Evolutionary conservation across 2,888 invertebrate species (phyloP), one percentile per base, ranked within the genome.

Genomic region (Bembecia ichneumoniformis): DNA sequence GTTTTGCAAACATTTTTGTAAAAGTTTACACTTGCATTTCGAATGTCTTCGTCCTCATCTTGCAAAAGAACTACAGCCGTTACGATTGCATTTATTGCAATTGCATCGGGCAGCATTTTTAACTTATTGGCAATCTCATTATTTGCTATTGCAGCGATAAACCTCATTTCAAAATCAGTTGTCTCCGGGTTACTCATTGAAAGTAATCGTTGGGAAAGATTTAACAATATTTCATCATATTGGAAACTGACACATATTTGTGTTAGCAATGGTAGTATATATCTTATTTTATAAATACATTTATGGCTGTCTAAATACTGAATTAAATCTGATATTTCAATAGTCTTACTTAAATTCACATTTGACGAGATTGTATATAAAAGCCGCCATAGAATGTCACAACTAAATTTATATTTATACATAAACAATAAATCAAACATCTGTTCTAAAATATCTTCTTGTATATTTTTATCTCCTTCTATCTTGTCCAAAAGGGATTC

Each of bases 31-130:
- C 78, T 75, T 20, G 70, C 53, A 56, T 77, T 77, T 58, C 89
- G 80, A 11, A 90, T 74, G 57, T 82, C 80, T 49, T 77, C 73
- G 59, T 89, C 82, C 62, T 90, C 90, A 66, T 90, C 90, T 72
- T 88, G 89, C 43, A 90, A 60, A 3, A 90, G 67, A 43, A 77
- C 67, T n/a, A 88, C 61, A 47, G 74, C 79, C 44, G 82, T 68
- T 62, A 77, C 73, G 35, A 87, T 69, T 47, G 77, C 66, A 51
- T 58, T 70, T 40, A 76, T 62, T 67, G 75, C 86, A 20, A 74
- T 57, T 43, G 54, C 51, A 58, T 80, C 74, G 10, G 66, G 35
- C 14, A 78, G 58, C 46, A 54, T 57, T 5, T 53, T 28, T 56
- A 82, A 75, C 14, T 57, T 53, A 40, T 56, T 56, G 20, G 71